Base-by-base conservation (phyloP, 1,140 invertebrate genomes). In the Nasonia longicornis region DNA sequence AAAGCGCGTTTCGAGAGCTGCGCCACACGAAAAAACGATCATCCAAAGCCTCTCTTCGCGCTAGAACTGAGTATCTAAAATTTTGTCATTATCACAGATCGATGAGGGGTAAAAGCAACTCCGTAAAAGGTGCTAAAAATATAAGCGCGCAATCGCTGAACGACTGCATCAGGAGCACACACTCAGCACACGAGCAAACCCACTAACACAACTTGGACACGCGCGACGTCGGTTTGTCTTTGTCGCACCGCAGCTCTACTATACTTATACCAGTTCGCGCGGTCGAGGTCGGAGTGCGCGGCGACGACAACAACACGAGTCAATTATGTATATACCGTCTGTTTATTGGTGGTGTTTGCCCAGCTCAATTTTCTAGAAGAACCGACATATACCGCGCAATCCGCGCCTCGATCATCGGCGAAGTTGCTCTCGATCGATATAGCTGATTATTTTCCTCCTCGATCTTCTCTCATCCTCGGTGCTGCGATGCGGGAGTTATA, bases 91-190 rank as follows among this genome's bases (percentile, higher is more conserved):
- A 70, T 70, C 69, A 70, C n/a, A 4, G 16, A 69, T 69, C 52
- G 35, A 52, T 14, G 10, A 26, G 22, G n/a, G 22, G 14, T n/a
- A 35, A 78, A 70, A 35, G 3, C 31, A 35, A 22, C 20, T 10
- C 48, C 22, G 42, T 14, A 78, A 70, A 26, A 78, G 26, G 10
- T 48, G 45, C 45, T 78, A 70, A 70, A 78, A 78, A 78, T 70
- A 78, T 58, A 58, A 69, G 29, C 48, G 11, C 63, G 38, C 42
- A 16, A 31, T 20, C 20, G 29, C 20, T 1, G 29, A 67, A 16
- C 1, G 31, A 77, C 26, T 35, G 38, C 31, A 35, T 64, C 26
- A 12, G 52, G 11, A 67, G 2, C 20, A 31, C 29, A n/a, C 52
- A 58, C 20, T n/a, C 16, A 58, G 3, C 6, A n/a, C 20, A 20